Base-by-base conservation (phyloP, 2,888 invertebrate species). In the Endotricha flammealis region DNA sequence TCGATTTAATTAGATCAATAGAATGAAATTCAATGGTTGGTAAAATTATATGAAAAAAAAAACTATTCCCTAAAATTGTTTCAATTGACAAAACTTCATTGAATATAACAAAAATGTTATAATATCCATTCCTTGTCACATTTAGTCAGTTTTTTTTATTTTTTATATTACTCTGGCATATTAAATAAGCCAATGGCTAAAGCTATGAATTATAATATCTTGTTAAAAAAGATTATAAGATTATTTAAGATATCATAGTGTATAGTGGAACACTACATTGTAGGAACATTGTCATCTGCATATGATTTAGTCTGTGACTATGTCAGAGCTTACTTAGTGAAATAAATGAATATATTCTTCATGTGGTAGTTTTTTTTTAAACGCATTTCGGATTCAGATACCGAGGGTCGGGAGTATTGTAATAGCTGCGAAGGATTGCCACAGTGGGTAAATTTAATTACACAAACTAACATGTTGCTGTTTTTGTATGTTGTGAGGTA, bases 291-390 rank as follows among this genome's bases (percentile, higher is more conserved):
- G 56, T 61, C 57, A 50, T 57, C 48, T 59, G 60, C 55, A 59
- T 67, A 55, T 65, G 57, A 62, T 64, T 54, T 57, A 62, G 64
- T 71, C 62, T 57, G 51, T 42, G 48, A 51, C 55, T 66, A 64
- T 68, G 64, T 70, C 63, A 62, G 64, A 68, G 70, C 67, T 71
- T 71, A 65, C 65, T 61, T 60, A 64, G 60, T 62, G 44, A 71
- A 83, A 83, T 83, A 82, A 83, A 83, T 63, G 70, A 73, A 64
- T 78, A 74, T 83, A 72, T 75, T 77, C 71, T 75, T 74, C 73
- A 72, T 75, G 70, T 63, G 55, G 67, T 78, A 70, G 71, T 81
- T 77, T 79, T 70, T 73, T 81, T 82, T 48, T 49, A 54, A 48
- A 46, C 43, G 45, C 37, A 42, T 39, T 29, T 35, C 35, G 22